Conservation (phyloP, 2,113 vertebrate genomes). For the Elaphurus davidianus region DNA sequence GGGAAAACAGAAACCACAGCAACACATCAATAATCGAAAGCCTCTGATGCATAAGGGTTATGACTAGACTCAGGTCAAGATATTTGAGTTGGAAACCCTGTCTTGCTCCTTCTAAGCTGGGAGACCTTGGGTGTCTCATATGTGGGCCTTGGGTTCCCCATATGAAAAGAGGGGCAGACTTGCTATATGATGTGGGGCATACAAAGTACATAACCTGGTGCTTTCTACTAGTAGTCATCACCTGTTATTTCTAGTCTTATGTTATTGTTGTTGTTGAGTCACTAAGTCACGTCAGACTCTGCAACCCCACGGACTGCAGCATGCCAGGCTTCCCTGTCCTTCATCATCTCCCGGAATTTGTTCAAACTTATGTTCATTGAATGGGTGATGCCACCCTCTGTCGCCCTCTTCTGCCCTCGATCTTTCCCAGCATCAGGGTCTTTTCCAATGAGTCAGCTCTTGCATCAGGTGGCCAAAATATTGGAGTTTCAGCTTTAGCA, state of each 20-base stretch:
- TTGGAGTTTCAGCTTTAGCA: neutral
- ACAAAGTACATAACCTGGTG: neutral
- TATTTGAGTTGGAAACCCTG: neutral
- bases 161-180: neutral
- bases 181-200: neutral
- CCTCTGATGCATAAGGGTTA: neutral
- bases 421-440: neutral
- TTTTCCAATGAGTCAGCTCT: neutral
- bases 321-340: neutral
- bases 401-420: neutral
- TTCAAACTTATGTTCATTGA: neutral
- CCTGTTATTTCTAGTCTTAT: neutral
- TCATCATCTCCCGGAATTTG: neutral
- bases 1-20: neutral
- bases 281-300: neutral
- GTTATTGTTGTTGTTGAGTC: neutral
- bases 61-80: neutral
- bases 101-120: neutral
- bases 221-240: neutral
- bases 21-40: neutral
- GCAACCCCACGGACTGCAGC: neutral
- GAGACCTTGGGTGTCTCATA: neutral
- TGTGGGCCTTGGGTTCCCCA: neutral
- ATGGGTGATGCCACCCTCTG: neutral
- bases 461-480: neutral